These are phyloP conservation scores for Ridgeia piscesae DNA, from an alignment of 1,140 invertebrate species.

Conservation along the genomic window DNA sequence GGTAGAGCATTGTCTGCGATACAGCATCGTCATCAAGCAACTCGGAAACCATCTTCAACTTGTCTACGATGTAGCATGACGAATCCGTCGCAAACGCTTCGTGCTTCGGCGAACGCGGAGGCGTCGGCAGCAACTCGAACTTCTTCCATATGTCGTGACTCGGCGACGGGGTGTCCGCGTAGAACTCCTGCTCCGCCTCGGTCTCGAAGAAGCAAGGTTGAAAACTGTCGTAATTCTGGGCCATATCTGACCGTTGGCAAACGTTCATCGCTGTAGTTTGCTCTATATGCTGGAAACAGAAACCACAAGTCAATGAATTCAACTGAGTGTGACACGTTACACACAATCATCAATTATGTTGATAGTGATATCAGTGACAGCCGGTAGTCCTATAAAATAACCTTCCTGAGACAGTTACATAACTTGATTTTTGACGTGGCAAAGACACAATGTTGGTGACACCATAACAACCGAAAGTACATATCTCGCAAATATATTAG, in stretches of 20 bases:
- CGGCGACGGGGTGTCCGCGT: conserved; percentile 8
- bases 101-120: conserved; percentile 11
- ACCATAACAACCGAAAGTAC: background rate
- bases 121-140: conserved; percentile 20
- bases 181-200: conserved; percentile 8
- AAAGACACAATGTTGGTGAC: background rate
- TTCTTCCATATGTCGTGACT: conserved; percentile 18
- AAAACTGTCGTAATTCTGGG: conserved; percentile 5
- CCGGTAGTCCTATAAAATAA: background rate
- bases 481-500: background rate
- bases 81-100: conserved; percentile 11
- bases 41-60: conserved; percentile 24
- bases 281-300: background rate
- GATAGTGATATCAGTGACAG: background rate
- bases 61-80: background rate
- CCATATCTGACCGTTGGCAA: background rate
- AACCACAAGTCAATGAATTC: background rate
- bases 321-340: background rate
- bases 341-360: conserved; percentile 2
- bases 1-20: conserved; percentile 23
- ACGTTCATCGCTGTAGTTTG: conserved; percentile 4
- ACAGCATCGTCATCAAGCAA: conserved; percentile 25
- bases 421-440: background rate
- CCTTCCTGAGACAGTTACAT: background rate
- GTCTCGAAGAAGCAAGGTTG: background rate